phyloP scores from a whole-genome alignment of 2,888 invertebrate genomes.

The Zelleria hepariella region DNA sequence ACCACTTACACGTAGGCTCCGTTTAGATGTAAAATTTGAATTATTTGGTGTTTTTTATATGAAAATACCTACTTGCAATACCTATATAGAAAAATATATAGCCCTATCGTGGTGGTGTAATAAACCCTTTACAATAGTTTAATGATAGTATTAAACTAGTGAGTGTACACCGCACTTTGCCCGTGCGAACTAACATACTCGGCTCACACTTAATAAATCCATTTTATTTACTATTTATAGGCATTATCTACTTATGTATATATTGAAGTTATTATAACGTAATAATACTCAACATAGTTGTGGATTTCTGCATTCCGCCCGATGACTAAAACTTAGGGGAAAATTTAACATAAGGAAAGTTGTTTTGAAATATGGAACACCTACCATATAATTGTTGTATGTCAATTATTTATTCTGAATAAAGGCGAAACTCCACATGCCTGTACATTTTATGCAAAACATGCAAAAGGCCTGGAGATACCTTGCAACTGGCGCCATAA shows the following conservation, averaged over 20 bases:
- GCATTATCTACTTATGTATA: slow-evolving; percentile 65
- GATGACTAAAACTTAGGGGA: slow-evolving; percentile 69
- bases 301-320: slow-evolving; percentile 74
- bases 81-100: background rate
- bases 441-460: no score
- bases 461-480: no score
- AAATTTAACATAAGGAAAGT: slow-evolving; percentile 53
- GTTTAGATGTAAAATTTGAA: background rate
- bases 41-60: background rate
- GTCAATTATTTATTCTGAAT: background rate
- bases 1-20: background rate
- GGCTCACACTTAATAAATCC: slow-evolving; percentile 52
- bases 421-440: no score
- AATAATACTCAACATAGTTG: slow-evolving; percentile 71
- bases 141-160: no score
- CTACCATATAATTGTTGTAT: background rate
- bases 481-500: no score
- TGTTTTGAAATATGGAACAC: slow-evolving; percentile 19
- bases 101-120: slow-evolving; percentile 1
- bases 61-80: background rate
- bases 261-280: slow-evolving; percentile 44
- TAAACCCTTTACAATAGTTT: slow-evolving; percentile 13
- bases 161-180: slow-evolving; percentile 39
- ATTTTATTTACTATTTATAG: slow-evolving; percentile 58
- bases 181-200: slow-evolving; percentile 36